Percentiles rank a stretch among this genome's conserved stretches.
phyloP scores from a whole-genome alignment of 37 sponge, comb jelly and placozoan species.

The Ianthella basta region DNA sequence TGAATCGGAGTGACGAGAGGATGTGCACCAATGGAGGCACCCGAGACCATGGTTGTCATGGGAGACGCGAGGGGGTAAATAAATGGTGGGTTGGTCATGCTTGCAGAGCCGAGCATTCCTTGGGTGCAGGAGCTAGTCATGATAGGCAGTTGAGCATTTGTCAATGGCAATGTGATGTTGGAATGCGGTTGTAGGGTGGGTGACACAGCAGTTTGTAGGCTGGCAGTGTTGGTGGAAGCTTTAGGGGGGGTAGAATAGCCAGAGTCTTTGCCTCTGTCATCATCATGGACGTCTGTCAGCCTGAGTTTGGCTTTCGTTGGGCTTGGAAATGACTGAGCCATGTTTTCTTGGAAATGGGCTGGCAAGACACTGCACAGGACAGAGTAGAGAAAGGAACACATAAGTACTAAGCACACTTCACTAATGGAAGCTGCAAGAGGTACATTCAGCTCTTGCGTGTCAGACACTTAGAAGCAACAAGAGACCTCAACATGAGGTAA shows the following conservation, averaged over 20 bases:
- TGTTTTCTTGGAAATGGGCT: background rate
- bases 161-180: background rate
- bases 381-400: constrained; percentile 8
- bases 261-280: constrained; percentile 22
- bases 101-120: background rate
- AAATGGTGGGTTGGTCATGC: background rate
- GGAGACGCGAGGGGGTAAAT: constrained; percentile 19
- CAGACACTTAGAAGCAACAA: no score
- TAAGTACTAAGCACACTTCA: background rate
- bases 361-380: constrained; percentile 21
- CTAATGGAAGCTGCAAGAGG: background rate
- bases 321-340: constrained; percentile 9
- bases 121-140: background rate
- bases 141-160: background rate
- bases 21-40: background rate
- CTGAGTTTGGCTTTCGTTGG: constrained; percentile 39
- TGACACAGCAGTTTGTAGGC: background rate
- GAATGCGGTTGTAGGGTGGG: background rate
- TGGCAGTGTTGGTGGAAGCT: constrained; percentile 23
- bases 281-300: constrained; percentile 29
- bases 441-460: no score
- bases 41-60: constrained; percentile 8
- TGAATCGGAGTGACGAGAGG: constrained; percentile 23
- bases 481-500: no score
- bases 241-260: constrained; percentile 25